Base-by-base conservation (phyloP, 2,797 vertebrate species). In the Pitangus sulphuratus region DNA sequence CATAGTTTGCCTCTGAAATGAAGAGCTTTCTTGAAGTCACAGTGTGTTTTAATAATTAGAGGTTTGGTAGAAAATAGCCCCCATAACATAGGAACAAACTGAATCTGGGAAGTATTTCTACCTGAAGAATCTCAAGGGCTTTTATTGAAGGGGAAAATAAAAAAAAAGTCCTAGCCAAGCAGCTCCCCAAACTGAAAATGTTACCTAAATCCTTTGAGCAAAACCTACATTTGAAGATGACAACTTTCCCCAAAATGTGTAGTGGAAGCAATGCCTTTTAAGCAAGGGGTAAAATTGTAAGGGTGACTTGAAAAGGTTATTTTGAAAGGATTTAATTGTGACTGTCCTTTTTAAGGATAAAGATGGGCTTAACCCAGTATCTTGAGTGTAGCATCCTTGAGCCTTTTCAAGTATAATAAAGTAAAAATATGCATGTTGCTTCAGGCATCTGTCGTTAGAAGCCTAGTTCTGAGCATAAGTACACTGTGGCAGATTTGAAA, bases 401-500 rank as follows among this genome's bases (percentile, higher is more conserved):
- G 69, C 50, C 61, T 75, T 82, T 86, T 93, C n/a, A 51, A 88
- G 72, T 87, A 9, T 65, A 53, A 47, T 40, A 6, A 84, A 87
- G 40, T 79, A 2, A 11, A 64, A 92, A 89, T 79, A 61, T 19
- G 40, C 69, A 9, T 44, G 47, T 95, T 88, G 80, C 93, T 94
- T 62, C 7, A 21, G 74, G 84, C 77, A 56, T 91, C 65, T 86
- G 85, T 79, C 0, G 0, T 88, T 95, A 58, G 70, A 86, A 95
- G 83, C 35, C 6, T 76, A 31, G 20, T 88, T 95, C 61, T 86
- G 71, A 77, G 68, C 44, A 87, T 91, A 72, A 94, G 82, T 72
- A 60, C n/a, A 44, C 88, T 81, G 86, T 95, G 91, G 85, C 91
- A 95, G 90, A 65, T 81, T 58, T 84, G 44, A 93, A 88, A 85